Conservation (phyloP, 2,797 vertebrate genomes). For the Iguana delicatissima region DNA sequence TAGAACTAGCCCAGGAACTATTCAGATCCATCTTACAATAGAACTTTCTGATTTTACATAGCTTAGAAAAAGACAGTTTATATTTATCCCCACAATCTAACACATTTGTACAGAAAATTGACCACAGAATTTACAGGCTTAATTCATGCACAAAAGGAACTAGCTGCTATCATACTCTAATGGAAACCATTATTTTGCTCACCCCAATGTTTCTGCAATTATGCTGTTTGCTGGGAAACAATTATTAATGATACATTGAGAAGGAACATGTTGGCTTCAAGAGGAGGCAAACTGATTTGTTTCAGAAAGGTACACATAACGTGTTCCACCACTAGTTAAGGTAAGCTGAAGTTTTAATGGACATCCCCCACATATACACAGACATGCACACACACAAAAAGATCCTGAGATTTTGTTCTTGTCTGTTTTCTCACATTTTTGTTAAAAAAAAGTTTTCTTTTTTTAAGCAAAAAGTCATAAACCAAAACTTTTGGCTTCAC, state of each 20-base stretch:
- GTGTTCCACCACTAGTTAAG: not conserved
- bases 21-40: not conserved
- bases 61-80: not conserved
- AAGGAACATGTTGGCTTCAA: not conserved
- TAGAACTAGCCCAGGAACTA: constrained; percentile 10
- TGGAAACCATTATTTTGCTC: not conserved
- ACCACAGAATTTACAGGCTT: not conserved
- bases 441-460: not conserved
- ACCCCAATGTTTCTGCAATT: not conserved
- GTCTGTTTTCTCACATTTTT: not conserved
- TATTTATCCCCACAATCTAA: not conserved
- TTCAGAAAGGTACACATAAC: not conserved
- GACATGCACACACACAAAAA: not conserved
- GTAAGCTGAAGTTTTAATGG: not conserved
- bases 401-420: not conserved
- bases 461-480: not conserved
- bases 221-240: not conserved
- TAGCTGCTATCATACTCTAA: not conserved
- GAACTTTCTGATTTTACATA: not conserved
- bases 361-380: not conserved
- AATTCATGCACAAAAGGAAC: not conserved
- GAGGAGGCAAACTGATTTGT: too few relatives aligned
- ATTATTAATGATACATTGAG: not conserved
- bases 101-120: not conserved
- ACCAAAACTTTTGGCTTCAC: not conserved